These are phyloP conservation scores for Andrena bicolor DNA, from an alignment of 2,888 invertebrate species.

Conservation along the genomic window DNA sequence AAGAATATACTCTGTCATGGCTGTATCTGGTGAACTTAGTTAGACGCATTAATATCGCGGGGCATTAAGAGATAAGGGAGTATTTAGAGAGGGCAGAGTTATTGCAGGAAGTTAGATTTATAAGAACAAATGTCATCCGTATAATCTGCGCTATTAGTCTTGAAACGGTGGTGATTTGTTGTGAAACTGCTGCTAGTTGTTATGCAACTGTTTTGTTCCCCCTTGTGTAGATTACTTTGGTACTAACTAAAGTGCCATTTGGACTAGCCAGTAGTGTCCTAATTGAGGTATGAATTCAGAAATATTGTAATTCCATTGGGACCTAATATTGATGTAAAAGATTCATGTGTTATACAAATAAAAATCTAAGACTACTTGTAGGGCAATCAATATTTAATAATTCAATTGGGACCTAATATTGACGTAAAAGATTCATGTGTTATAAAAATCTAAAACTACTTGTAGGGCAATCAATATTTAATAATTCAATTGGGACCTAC, in stretches of 20 bases:
- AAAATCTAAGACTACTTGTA: not conserved
- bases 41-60: constrained; percentile 43
- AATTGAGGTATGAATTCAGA: not conserved
- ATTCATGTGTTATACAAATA: not conserved
- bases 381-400: too few relatives aligned
- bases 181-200: constrained; percentile 4
- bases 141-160: constrained; percentile 39
- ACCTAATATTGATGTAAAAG: not conserved
- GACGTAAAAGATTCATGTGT: too few relatives aligned
- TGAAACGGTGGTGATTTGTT: constrained; percentile 23
- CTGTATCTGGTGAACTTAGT: constrained; percentile 52
- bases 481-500: not conserved
- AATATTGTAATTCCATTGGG: not conserved
- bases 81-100: constrained; percentile 30
- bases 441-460: too few relatives aligned
- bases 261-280: not conserved
- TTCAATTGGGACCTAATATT: too few relatives aligned
- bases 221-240: not conserved
- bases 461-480: too few relatives aligned
- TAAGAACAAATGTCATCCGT: constrained; percentile 43
- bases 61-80: constrained; percentile 39
- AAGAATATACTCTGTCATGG: constrained; percentile 46
- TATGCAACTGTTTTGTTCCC: constrained; percentile 5
- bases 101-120: constrained; percentile 38
- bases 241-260: not conserved